Percentiles rank a stretch among this genome's conserved stretches.
Conservation (phyloP, 1,140 invertebrate species). For the Drosophila tristis region DNA sequence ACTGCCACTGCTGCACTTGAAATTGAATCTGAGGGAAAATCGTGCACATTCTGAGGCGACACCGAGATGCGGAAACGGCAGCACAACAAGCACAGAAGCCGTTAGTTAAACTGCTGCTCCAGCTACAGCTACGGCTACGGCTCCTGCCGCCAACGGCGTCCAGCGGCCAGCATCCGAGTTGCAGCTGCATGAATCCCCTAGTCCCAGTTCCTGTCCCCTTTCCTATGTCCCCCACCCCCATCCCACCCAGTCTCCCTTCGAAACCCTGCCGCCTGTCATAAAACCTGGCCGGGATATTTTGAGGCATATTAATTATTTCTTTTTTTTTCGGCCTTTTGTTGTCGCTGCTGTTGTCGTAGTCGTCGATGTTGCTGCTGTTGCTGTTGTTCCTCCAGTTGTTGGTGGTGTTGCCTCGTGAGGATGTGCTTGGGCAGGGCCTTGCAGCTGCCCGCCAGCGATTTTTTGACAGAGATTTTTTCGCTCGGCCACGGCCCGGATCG, state of each 20-base stretch:
- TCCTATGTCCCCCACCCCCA: too few species aligned
- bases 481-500: conserved; percentile 61
- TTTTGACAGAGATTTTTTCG: conserved; percentile 72
- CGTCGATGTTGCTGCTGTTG: conserved; percentile 37
- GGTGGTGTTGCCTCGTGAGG: conserved; percentile 64
- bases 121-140: conserved; percentile 26
- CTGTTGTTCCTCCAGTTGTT: conserved; percentile 16
- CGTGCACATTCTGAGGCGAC: conserved; percentile 81
- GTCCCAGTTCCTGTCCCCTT: too few species aligned
- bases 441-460: conserved; percentile 77
- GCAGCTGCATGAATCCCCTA: conserved; percentile 27
- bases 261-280: conserved; percentile 73
- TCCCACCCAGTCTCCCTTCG: conserved; percentile 33
- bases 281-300: conserved; percentile 72
- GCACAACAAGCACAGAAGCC: conserved; percentile 81
- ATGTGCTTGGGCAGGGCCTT: conserved; percentile 72
- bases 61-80: conserved; percentile 81
- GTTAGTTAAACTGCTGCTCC: conserved; percentile 74
- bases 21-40: conserved; percentile 81
- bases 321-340: conserved; percentile 60
- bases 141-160: conserved; percentile 34
- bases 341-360: conserved; percentile 62
- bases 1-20: conserved; percentile 72
- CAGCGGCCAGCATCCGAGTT: conserved; percentile 59
- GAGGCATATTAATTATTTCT: conserved; percentile 83